Evolutionary conservation across 2,113 vertebrate species (phyloP).

Genomic region (Phoxinus phoxinus): DNA sequence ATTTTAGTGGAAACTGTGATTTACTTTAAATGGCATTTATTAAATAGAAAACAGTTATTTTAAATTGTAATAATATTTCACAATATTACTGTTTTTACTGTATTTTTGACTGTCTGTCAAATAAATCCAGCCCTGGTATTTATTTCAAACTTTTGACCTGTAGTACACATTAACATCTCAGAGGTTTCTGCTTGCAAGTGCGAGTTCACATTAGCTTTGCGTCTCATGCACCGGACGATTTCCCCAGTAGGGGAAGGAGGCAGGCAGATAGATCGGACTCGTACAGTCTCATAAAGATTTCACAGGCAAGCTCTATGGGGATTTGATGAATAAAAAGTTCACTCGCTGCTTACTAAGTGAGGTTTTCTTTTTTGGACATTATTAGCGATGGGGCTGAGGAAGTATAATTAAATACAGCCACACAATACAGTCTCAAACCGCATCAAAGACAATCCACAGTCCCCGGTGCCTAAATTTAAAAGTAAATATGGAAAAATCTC

Average conservation of each 20-base stretch:
- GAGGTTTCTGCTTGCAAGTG: slow-evolving; percentile 11
- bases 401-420: slow-evolving; percentile 58
- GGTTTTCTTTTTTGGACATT: slow-evolving; percentile 40
- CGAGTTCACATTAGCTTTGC: slow-evolving; percentile 39
- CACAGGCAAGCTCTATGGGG: slow-evolving; percentile 46
- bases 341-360: slow-evolving; percentile 39
- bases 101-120: too few relatives aligned
- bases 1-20: too few relatives aligned
- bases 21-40: too few relatives aligned
- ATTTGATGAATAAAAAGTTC: slow-evolving; percentile 55
- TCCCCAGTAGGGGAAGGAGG: slow-evolving; percentile 16
- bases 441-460: slow-evolving; percentile 36
- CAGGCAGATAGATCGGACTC: background rate
- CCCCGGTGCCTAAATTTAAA: slow-evolving; percentile 16
- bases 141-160: too few relatives aligned
- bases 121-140: too few relatives aligned
- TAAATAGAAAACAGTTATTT: too few relatives aligned
- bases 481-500: slow-evolving; percentile 37
- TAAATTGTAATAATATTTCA: too few relatives aligned
- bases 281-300: slow-evolving; percentile 54
- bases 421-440: slow-evolving; percentile 42
- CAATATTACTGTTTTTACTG: too few relatives aligned
- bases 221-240: slow-evolving; percentile 37
- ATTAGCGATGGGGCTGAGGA: slow-evolving; percentile 46
- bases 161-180: background rate